phyloP scores from a whole-genome alignment of 2,797 vertebrate species.

The Darevskia mixta region DNA sequence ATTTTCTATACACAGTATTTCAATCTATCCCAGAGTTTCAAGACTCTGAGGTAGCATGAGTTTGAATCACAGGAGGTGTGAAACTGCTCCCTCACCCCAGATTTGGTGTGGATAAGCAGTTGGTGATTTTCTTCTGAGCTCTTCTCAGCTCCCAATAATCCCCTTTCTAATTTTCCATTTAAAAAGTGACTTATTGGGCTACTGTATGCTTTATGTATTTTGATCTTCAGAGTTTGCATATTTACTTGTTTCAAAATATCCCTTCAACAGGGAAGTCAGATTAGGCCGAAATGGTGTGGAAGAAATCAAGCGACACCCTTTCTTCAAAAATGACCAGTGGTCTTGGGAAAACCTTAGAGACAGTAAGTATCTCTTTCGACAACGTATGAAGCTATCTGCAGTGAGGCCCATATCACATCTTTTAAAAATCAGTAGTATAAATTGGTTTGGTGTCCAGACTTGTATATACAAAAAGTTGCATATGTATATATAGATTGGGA shows the following conservation, averaged over 20 bases:
- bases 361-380: constrained; percentile 82
- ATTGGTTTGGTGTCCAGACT: background rate
- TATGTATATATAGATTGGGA: background rate
- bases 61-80: background rate
- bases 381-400: no score
- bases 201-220: background rate
- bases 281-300: constrained; percentile 95
- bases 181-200: background rate
- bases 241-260: constrained; percentile 32
- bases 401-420: no score
- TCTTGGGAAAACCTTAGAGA: constrained; percentile 96
- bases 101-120: background rate
- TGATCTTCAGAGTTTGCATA: background rate
- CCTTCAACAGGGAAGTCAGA: constrained; percentile 89
- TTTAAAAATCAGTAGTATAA: background rate
- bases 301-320: constrained; percentile 96
- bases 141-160: background rate
- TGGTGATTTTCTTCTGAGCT: background rate
- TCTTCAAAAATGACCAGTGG: constrained; percentile 99
- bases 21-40: background rate
- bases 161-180: background rate
- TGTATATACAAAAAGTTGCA: no score
- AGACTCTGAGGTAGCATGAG: background rate
- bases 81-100: background rate
- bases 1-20: background rate